phyloP scores from a whole-genome alignment of 2,888 invertebrate genomes.

The Andricus curvator region DNA sequence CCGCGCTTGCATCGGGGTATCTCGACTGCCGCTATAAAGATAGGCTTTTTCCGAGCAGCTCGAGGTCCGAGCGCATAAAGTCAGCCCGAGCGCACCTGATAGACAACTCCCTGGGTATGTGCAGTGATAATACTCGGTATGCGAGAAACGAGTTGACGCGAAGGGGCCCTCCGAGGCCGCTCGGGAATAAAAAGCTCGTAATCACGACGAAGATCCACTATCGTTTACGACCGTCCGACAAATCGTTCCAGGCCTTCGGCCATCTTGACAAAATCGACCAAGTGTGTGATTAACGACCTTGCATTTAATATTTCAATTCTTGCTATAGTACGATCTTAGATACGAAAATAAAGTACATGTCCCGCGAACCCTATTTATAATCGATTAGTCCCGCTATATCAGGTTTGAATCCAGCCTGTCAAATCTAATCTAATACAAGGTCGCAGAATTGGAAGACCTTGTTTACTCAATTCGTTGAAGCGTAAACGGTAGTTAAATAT shows the following conservation, averaged over 20 bases:
- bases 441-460: neutral
- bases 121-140: constrained; percentile 42
- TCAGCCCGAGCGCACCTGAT: constrained; percentile 60
- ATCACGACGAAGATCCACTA: constrained; percentile 46
- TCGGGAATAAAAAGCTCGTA: constrained; percentile 49
- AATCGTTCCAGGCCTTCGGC: constrained; percentile 43
- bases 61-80: constrained; percentile 58
- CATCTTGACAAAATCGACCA: constrained; percentile 41
- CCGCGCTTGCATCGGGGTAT: constrained; percentile 65
- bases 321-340: neutral
- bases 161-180: constrained; percentile 37
- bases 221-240: constrained; percentile 42
- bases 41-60: constrained; percentile 56
- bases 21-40: constrained; percentile 65
- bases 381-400: neutral
- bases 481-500: constrained; percentile 1
- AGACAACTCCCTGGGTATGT: constrained; percentile 56
- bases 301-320: neutral
- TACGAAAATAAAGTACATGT: neutral
- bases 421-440: neutral
- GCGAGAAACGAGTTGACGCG: constrained; percentile 50
- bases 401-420: neutral
- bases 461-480: neutral
- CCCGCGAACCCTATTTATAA: neutral
- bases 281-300: constrained; percentile 2